Conservation (phyloP, 2,888 invertebrate species). For the Cordylochernes scorpioides region DNA sequence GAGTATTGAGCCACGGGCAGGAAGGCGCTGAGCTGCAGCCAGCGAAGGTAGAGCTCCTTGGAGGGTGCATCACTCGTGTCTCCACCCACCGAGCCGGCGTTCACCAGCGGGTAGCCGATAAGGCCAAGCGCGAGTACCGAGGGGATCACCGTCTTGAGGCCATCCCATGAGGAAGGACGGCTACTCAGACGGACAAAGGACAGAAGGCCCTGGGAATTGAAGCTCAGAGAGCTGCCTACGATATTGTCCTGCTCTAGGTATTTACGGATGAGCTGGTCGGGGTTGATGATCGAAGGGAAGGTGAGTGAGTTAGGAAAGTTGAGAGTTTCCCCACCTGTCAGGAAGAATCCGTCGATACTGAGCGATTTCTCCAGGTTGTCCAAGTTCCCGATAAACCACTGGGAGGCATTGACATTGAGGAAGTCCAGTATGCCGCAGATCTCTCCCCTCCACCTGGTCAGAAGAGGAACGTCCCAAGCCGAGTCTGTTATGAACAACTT, state of each 20-base stretch:
- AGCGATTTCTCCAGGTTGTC: slow-evolving; percentile 40
- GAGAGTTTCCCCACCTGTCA: slow-evolving; percentile 54
- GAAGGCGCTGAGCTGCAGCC: slow-evolving; percentile 70
- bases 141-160: slow-evolving; percentile 51
- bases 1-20: slow-evolving; percentile 74
- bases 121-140: slow-evolving; percentile 63
- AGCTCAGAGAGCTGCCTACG: slow-evolving; percentile 57
- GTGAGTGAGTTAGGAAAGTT: slow-evolving; percentile 60
- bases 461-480: slow-evolving; percentile 31
- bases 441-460: slow-evolving; percentile 48
- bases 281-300: slow-evolving; percentile 39
- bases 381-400: slow-evolving; percentile 50
- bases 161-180: slow-evolving; percentile 64
- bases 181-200: slow-evolving; percentile 61
- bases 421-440: slow-evolving; percentile 58
- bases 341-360: slow-evolving; percentile 54
- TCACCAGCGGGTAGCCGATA: slow-evolving; percentile 68
- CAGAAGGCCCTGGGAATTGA: slow-evolving; percentile 50
- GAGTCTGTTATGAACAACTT: slow-evolving; percentile 16
- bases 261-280: slow-evolving; percentile 45
- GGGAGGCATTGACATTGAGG: slow-evolving; percentile 48
- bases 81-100: slow-evolving; percentile 81
- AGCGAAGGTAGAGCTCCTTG: slow-evolving; percentile 56
- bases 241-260: slow-evolving; percentile 16
- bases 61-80: slow-evolving; percentile 37